Base-by-base conservation (phyloP, 2,113 vertebrate species). In the Periophthalmus modestus region DNA sequence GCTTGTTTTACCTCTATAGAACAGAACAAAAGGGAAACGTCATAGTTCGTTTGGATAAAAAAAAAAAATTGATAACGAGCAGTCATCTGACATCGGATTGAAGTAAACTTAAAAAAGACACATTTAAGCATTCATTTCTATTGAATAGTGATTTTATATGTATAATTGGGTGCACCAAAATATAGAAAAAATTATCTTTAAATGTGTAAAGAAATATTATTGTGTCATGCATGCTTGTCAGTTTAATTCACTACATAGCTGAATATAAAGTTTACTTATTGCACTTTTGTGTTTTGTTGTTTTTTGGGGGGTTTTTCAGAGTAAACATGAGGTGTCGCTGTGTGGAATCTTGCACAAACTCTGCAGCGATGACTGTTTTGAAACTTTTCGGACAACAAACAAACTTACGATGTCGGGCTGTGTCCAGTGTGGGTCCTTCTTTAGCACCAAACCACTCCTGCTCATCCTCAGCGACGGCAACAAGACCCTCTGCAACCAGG, bases 361-460 rank as follows among this genome's bases (percentile, higher is more conserved):
- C 54, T 99, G 98, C 93, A 97, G 97, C 0, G 96, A 99, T 12
- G 81, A 88, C 72, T 99, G 98, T 54, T 99, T 99, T 77, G 95
- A 94, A 69, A 94, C 95, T 46, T 99, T 98, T 91, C 96, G 98
- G 2, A 90, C 94, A 0, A 90, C 95, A 1, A 97, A 98, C 89
- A 97, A 97, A 84, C 84, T 99, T 72, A 94, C 94, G 24, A 95
- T 98, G 95, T 95, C 96, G 85, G 96, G 95, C 91, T 99, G 98
- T 55, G 94, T 94, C 57, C 95, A 94, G 69, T 99, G 98, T 7
- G 95, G 96, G 1, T 93, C 94, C 0, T 96, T 93, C 88, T 98
- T 95, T 85, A 95, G 95, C 80, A 93, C 87, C 69, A 95, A 95
- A 16, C 94, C 95, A 7, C 92, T 95, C 11, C 3, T 95, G 90